Evolutionary conservation across 2,113 vertebrate species (phyloP), one percentile per base, ranked within the genome.

Genomic region (Nothocercus julius): DNA sequence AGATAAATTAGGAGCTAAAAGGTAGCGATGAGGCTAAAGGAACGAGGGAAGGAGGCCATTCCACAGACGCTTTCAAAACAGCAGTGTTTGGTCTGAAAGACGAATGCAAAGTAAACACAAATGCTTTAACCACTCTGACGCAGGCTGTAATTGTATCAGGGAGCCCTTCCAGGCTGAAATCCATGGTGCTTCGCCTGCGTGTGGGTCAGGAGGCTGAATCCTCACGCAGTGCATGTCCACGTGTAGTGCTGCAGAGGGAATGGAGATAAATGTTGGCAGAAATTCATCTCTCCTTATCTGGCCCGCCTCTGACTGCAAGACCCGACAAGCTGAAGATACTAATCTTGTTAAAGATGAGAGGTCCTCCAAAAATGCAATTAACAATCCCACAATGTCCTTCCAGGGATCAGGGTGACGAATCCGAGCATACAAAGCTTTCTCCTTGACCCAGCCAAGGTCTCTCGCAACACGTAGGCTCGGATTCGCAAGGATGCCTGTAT

Each of bases 71-170:
- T 69, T 76, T 42, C 4, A 40, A 44, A 74, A 82, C 56, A 38
- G 4, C 0, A 11, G 2, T n/a, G 58, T 82, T 95, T 96, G 44
- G 8, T 89, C 97, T 97, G 91, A 75, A 93, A 96, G 93, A 62
- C 22, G 20, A 94, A 91, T 67, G 38, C 54, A 92, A 92, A 86
- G 61, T 72, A 82, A 88, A 87, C 67, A 59, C 62, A 81, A 28
- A n/a, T 74, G 47, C 17, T 87, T 87, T 88, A 70, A 66, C 62
- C 85, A 49, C 84, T 82, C 77, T 80, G 76, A 36, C 40, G 6
- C 53, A 32, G 82, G 42, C 76, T 81, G 62, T 73, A 93, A 85
- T 42, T 56, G 2, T 82, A 74, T 49, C 75, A 58, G 38, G 63
- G 45, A 79, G 36, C 15, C 30, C 27, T 73, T 87, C 40, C 9